Conservation (phyloP, 2,797 vertebrate genomes). For the Bovichtus variegatus region DNA sequence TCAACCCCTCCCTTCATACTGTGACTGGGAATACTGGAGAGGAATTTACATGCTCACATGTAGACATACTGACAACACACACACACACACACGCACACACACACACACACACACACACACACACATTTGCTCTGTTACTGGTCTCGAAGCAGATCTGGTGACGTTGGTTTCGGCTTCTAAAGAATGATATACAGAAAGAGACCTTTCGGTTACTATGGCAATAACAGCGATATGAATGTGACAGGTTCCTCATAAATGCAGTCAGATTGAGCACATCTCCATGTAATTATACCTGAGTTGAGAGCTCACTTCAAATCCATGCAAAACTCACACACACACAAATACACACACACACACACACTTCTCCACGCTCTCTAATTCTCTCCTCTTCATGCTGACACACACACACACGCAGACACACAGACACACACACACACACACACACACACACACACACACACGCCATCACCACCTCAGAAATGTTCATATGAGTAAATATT, state of each 20-base stretch:
- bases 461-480: neutral
- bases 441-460: neutral
- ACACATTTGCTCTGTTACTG: constrained; percentile 18
- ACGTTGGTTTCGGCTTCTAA: constrained; percentile 62
- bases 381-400: neutral
- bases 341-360: neutral
- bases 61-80: constrained; percentile 53
- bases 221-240: constrained; percentile 72
- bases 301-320: constrained; percentile 56
- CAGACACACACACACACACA: constrained; percentile 5
- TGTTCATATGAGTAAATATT: constrained; percentile 27
- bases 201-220: constrained; percentile 83
- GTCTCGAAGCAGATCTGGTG: constrained; percentile 70
- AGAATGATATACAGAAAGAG: constrained; percentile 71
- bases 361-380: neutral
- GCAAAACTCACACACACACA: constrained; percentile 4
- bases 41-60: constrained; percentile 61
- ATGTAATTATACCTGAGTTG: constrained; percentile 68
- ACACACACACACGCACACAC: constrained; percentile 28
- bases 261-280: constrained; percentile 67
- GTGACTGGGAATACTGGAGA: constrained; percentile 68
- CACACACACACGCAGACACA: neutral
- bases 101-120: constrained; percentile 22
- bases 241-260: constrained; percentile 66
- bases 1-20: constrained; percentile 40